Evolutionary conservation across 1,140 invertebrate species (phyloP).

Genomic region (Drosophila watanabei): DNA sequence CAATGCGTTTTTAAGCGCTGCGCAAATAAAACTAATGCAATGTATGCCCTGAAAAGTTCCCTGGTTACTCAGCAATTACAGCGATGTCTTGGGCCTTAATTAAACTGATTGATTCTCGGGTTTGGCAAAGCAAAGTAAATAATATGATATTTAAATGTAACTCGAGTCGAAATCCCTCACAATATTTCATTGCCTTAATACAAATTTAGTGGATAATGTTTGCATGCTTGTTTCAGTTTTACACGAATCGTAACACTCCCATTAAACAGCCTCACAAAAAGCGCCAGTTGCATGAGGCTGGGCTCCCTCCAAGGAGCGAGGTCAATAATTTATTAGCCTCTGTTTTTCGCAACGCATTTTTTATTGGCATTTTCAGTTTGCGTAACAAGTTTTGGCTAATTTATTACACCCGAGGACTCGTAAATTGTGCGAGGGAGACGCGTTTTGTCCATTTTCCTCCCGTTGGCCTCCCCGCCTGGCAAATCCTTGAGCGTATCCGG

Average conservation of each 20-base stretch:
- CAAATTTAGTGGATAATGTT: not conserved
- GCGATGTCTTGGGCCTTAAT: conserved; percentile 38
- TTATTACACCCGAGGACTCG: conserved; percentile 65
- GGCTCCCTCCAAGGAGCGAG: not conserved
- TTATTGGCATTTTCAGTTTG: conserved; percentile 73
- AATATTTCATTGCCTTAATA: not conserved
- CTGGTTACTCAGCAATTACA: conserved; percentile 34
- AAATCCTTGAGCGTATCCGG: conserved; percentile 32
- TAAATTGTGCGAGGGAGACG: conserved; percentile 53
- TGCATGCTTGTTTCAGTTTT: not conserved
- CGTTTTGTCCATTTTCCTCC: not conserved
- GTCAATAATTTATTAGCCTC: conserved; percentile 59
- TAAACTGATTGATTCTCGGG: conserved; percentile 60
- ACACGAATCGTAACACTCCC: conserved; percentile 9
- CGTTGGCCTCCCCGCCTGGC: not conserved
- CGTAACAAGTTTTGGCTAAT: conserved; percentile 74
- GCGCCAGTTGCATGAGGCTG: not conserved
- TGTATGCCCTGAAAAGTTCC: conserved; percentile 52
- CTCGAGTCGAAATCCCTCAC: not conserved
- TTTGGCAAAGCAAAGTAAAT: conserved; percentile 4
- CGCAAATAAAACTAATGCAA: conserved; percentile 73
- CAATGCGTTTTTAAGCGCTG: conserved; percentile 65
- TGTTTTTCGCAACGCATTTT: conserved; percentile 66
- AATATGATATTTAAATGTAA: not conserved
- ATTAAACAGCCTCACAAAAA: conserved; percentile 15